A percentile compares a stretch with the other conserved stretches of the same genome.
Conservation (phyloP, 2,888 invertebrate species). For the Tridacna gigas region DNA sequence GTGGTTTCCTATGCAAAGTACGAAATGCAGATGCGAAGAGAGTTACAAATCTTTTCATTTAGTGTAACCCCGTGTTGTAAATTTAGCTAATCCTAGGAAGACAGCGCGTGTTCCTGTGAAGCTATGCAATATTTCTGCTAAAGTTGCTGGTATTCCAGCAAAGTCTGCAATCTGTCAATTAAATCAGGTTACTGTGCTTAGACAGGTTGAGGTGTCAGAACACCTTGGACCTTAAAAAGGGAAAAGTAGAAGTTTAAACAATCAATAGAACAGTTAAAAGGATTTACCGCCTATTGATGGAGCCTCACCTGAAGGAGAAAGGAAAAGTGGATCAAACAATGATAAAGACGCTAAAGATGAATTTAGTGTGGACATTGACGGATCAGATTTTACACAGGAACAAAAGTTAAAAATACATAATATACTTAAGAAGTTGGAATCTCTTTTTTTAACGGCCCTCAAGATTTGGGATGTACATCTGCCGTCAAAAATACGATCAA, state of each 20-base stretch:
- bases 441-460: conserved; percentile 30
- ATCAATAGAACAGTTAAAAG: no score
- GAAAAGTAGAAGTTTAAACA: not conserved
- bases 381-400: not conserved
- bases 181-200: conserved; percentile 28
- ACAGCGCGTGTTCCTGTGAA: conserved; percentile 35
- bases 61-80: conserved; percentile 37
- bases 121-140: conserved; percentile 34
- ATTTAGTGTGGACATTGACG: conserved; percentile 14
- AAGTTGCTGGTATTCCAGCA: conserved; percentile 18
- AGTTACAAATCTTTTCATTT: not conserved
- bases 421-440: conserved; percentile 25
- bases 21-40: conserved; percentile 8
- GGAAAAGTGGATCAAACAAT: no score
- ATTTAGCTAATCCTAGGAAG: conserved; percentile 9
- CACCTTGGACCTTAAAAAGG: not conserved
- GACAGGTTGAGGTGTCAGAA: not conserved
- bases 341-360: not conserved
- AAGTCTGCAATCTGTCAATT: conserved; percentile 27
- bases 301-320: not conserved
- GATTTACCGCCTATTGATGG: not conserved
- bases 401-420: conserved; percentile 14
- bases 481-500: conserved; percentile 27
- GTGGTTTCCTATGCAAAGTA: conserved; percentile 31
- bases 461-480: conserved; percentile 28